Conservation (phyloP, 2,797 vertebrate species). For the Catharus ustulatus region DNA sequence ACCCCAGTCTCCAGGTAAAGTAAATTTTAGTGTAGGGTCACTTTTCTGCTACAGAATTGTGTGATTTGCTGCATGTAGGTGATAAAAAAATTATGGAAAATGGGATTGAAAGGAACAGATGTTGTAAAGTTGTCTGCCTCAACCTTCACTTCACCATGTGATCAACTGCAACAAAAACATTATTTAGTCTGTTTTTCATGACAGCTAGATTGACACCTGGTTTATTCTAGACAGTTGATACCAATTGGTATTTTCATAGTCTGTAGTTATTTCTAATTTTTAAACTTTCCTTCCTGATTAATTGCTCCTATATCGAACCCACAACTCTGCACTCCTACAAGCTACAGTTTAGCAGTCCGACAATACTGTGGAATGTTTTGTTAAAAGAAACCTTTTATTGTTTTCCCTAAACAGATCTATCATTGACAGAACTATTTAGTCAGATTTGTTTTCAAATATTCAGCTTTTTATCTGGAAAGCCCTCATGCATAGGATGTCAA, state of each 20-base stretch:
- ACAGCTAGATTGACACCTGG: not conserved
- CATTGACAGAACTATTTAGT: not conserved
- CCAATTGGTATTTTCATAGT: not conserved
- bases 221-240: not conserved
- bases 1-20: slow-evolving; percentile 96
- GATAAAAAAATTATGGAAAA: not conserved
- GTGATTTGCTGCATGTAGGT: not conserved
- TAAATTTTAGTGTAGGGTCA: not conserved
- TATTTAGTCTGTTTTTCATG: not conserved
- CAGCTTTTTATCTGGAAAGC: not conserved
- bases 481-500: not conserved
- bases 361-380: not conserved
- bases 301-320: fast-evolving
- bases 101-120: not conserved
- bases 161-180: not conserved
- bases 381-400: not conserved
- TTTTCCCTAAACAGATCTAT: not conserved
- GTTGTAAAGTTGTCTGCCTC: not conserved
- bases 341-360: not conserved
- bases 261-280: not conserved
- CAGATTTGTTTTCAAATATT: not conserved
- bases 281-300: not conserved
- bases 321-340: not conserved
- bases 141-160: not conserved
- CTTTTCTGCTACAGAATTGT: not conserved